Conservation (phyloP, 2,797 vertebrate species). For the Acanthis flammea region DNA sequence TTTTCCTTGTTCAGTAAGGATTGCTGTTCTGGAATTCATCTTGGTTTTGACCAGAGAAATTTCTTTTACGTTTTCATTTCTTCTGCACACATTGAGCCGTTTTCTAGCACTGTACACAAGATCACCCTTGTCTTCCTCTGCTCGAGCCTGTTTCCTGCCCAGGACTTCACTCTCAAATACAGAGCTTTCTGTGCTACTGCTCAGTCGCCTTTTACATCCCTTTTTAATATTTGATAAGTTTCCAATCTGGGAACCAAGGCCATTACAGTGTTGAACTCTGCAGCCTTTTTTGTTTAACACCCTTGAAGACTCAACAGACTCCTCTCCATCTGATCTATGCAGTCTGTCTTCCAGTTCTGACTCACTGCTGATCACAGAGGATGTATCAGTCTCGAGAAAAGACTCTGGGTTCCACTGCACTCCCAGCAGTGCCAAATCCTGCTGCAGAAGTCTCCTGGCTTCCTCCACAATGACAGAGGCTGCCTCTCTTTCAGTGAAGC, state of each 20-base stretch:
- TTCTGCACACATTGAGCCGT: not conserved
- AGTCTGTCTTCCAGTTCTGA: constrained; percentile 54
- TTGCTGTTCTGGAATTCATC: not conserved
- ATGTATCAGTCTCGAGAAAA: constrained; percentile 16
- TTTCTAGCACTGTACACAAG: constrained; percentile 37
- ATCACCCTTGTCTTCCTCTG: not conserved
- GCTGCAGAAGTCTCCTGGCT: constrained; percentile 86
- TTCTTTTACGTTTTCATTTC: not conserved
- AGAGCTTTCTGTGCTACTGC: not conserved
- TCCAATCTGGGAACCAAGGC: not conserved
- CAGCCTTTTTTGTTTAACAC: constrained; percentile 3
- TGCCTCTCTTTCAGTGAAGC: constrained; percentile 88
- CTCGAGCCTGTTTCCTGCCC: not conserved
- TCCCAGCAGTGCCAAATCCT: constrained; percentile 89
- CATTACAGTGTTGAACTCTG: not conserved
- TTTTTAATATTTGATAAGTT: constrained; percentile 24
- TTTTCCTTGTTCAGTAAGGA: constrained; percentile 10
- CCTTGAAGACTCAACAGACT: not conserved
- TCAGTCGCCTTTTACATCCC: constrained; percentile 26
- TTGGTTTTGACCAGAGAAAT: not conserved
- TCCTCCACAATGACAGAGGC: constrained; percentile 87
- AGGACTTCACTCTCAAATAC: not conserved
- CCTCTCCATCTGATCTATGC: not conserved
- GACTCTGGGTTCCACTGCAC: constrained; percentile 85
- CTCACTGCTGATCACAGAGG: constrained; percentile 15